Base-by-base conservation (phyloP, 2,113 vertebrate species). In the Platycercus adscitus region DNA sequence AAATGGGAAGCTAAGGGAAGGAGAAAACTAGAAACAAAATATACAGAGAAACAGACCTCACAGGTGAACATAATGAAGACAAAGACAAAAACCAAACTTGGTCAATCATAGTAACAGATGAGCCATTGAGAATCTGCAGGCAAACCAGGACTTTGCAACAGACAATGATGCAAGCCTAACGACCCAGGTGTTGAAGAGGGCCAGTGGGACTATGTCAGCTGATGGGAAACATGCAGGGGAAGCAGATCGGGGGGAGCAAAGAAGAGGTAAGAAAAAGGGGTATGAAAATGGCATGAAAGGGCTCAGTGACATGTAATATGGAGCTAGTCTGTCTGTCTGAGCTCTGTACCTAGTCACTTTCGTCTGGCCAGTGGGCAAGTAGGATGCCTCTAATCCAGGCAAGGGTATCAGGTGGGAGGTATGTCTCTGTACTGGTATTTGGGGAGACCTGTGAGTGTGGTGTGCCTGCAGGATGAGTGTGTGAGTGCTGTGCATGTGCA, bases 371-470 rank as follows among this genome's bases (percentile, higher is more conserved):
- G 19, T 4, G 5, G 10, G 11, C 5, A 10, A 52, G 13, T 11
- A 53, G 26, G 43, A 21, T 25, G 18, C 0, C 4, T 4, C 2
- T 25, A 20, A 16, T 43, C 7, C 2, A 7, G 50, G 23, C 14
- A 88, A 46, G 24, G 4, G 4, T 52, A 46, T 39, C 13, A 50
- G 28, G 13, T 19, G 3, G 7, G 24, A 15, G 4, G 6, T 53
- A 21, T 0, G 1, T 7, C 18, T 64, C 15, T 3, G 0, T 68
- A 13, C 13, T 76, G 39, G 2, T n/a, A 7, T 55, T 81, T 12
- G 28, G 13, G 13, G 25, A 13, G 19, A 43, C 29, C 19, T 19
- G 5, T 12, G 8, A 28, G 41, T 0, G 0, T 23, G 15, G 4
- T 6, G 7, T 71, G 26, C 13, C 49, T 23, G 4, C 47, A 13